Evolutionary conservation across 2,797 vertebrate genomes (phyloP).

Genomic region (Tangara arthus): DNA sequence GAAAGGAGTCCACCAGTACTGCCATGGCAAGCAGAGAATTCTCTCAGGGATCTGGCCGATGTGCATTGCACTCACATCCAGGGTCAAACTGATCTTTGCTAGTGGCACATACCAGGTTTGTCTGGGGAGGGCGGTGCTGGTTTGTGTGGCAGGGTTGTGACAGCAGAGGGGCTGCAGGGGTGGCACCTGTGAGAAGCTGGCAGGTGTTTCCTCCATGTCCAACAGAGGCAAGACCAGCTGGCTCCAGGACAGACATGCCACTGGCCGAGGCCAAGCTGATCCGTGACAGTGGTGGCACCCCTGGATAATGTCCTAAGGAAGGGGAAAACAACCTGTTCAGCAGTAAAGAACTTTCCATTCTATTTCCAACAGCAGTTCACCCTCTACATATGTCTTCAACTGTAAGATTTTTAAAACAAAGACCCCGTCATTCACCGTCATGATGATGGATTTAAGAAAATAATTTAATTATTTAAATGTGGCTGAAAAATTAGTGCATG

Average conservation of each 20-base stretch:
- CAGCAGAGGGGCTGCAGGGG: background rate
- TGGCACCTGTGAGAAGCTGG: background rate
- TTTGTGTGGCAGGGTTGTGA: background rate
- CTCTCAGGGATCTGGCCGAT: background rate
- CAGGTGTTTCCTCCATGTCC: background rate
- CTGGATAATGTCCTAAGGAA: background rate
- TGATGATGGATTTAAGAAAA: background rate
- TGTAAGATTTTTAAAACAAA: background rate
- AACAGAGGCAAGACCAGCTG: background rate
- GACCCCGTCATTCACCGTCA: background rate
- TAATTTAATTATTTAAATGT: background rate
- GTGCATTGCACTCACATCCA: background rate
- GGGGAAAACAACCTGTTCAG: background rate
- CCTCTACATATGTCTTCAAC: background rate
- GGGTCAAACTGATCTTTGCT: background rate
- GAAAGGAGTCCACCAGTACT: background rate
- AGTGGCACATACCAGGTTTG: accelerated
- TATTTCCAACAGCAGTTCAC: background rate
- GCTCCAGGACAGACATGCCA: accelerated
- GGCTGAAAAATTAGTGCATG: background rate
- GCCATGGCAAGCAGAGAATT: background rate
- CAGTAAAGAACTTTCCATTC: background rate
- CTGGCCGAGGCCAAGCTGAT: background rate
- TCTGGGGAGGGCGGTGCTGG: background rate
- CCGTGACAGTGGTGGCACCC: accelerated